These are phyloP conservation scores for Cerceris rybyensis DNA, from an alignment of 2,888 invertebrate genomes.

Conservation along the genomic window DNA sequence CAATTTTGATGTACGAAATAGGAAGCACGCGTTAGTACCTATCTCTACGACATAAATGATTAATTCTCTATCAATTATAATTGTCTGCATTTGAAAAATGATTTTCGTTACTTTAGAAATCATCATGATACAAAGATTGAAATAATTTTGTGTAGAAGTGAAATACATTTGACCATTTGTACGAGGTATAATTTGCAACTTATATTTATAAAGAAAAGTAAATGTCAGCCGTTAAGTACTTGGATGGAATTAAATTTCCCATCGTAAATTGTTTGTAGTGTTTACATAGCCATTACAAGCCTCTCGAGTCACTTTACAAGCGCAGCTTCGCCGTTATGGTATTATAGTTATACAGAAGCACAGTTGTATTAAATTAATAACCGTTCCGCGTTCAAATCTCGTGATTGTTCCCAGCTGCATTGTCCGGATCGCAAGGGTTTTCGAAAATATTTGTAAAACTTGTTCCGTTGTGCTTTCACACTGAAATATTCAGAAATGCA, in stretches of 20 bases:
- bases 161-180: neutral
- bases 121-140: no score
- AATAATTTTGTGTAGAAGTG: neutral
- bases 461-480: neutral
- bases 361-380: slow-evolving; percentile 51
- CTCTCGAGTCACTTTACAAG: slow-evolving; percentile 51
- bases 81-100: no score
- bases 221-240: slow-evolving; percentile 36
- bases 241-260: slow-evolving; percentile 55
- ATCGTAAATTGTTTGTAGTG: slow-evolving; percentile 57
- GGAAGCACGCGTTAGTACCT: no score
- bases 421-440: slow-evolving; percentile 8
- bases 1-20: no score
- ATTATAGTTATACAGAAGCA: slow-evolving; percentile 31
- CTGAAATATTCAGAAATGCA: neutral
- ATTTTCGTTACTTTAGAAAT: no score
- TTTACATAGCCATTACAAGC: slow-evolving; percentile 55
- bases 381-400: slow-evolving; percentile 43
- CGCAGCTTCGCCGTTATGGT: slow-evolving; percentile 38
- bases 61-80: no score
- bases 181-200: slow-evolving; percentile 10
- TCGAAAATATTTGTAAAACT: slow-evolving; percentile 30
- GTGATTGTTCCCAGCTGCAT: slow-evolving; percentile 12
- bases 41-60: no score
- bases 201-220: slow-evolving; percentile 39